These are phyloP conservation scores for Chorisops tibialis DNA, from an alignment of 2,888 invertebrate genomes.

Conservation along the genomic window DNA sequence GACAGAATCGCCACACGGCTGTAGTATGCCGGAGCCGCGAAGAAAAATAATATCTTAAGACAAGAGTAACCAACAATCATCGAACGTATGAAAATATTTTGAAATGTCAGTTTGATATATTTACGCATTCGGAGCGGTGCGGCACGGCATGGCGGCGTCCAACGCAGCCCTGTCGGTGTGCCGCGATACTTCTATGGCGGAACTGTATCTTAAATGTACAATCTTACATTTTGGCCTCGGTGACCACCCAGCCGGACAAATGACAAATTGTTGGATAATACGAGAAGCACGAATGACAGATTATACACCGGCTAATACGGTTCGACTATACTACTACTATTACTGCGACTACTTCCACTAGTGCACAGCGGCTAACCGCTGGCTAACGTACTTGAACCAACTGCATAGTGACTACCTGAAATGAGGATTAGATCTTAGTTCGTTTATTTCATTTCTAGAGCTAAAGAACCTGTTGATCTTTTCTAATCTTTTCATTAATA, in stretches of 20 bases:
- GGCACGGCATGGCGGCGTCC: neutral
- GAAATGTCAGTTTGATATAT: slow-evolving; percentile 24
- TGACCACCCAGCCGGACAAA: slow-evolving; percentile 31
- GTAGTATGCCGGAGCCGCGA: neutral
- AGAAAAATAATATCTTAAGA: slow-evolving; percentile 6
- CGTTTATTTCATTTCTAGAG: too few relatives aligned
- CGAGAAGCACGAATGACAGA: slow-evolving; percentile 26
- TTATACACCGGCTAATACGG: slow-evolving; percentile 13
- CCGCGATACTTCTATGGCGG: neutral
- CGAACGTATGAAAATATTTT: slow-evolving; percentile 22
- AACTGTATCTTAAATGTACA: slow-evolving; percentile 13
- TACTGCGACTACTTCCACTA: too few relatives aligned
- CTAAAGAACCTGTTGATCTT: too few relatives aligned
- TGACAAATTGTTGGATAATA: slow-evolving; percentile 30
- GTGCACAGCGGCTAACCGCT: too few relatives aligned
- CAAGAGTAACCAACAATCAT: slow-evolving; percentile 24
- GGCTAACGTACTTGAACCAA: too few relatives aligned
- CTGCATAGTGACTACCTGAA: too few relatives aligned
- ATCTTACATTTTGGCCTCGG: slow-evolving; percentile 20
- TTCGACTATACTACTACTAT: too few relatives aligned
- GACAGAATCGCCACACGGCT: slow-evolving; percentile 4
- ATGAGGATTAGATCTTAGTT: too few relatives aligned
- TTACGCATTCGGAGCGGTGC: slow-evolving; percentile 11
- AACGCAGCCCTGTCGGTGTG: neutral
- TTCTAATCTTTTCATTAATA: too few relatives aligned